phyloP scores from a whole-genome alignment of 2,113 vertebrate species.

The Lucifuga dentata region DNA sequence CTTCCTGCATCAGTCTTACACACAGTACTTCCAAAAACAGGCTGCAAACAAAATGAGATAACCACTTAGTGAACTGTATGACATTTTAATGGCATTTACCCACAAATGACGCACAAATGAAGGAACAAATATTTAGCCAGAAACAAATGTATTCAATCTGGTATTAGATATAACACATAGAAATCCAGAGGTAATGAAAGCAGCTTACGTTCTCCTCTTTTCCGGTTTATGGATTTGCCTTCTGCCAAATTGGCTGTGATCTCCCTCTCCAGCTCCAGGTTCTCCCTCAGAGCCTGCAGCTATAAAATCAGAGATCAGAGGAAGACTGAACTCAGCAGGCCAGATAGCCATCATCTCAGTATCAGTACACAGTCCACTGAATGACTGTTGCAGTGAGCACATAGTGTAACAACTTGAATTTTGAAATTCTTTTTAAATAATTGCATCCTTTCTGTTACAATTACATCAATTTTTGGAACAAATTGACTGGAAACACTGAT shows the following conservation, averaged over 20 bases:
- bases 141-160: not conserved
- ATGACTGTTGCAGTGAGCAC: no score
- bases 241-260: conserved; percentile 67
- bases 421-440: no score
- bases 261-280: conserved; percentile 73
- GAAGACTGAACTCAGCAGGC: conserved; percentile 2
- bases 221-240: conserved; percentile 63
- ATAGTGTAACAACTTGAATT: no score
- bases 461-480: no score
- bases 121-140: no score
- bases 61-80: not conserved
- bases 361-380: no score
- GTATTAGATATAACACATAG: no score
- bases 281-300: conserved; percentile 72
- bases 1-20: conserved; percentile 62
- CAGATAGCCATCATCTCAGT: not conserved
- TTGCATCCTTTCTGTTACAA: no score
- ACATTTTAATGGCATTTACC: no score
- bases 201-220: conserved; percentile 77
- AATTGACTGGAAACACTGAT: no score
- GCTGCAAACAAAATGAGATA: conserved; percentile 55
- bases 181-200: not conserved
- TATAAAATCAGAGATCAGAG: conserved; percentile 59
- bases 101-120: no score
- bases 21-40: conserved; percentile 86